Percentiles rank a stretch among this genome's conserved stretches.
phyloP scores from a whole-genome alignment of 2,888 invertebrate species.

The Eilema depressum region DNA sequence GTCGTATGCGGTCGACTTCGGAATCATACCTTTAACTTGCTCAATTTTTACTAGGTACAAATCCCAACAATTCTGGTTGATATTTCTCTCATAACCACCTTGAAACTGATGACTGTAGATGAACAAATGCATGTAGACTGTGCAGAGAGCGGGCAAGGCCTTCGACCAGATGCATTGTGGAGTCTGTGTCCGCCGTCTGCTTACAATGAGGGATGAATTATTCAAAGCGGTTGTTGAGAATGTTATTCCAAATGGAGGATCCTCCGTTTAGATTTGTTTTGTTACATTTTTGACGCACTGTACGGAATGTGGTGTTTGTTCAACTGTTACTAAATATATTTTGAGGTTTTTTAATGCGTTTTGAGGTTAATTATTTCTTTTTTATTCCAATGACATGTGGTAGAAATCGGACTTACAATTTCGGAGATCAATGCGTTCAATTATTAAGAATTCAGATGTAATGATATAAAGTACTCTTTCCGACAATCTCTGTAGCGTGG shows the following conservation, averaged over 20 bases:
- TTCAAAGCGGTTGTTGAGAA: slow-evolving; percentile 10
- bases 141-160: not conserved
- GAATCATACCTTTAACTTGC: too few species aligned
- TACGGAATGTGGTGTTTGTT: not conserved
- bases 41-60: too few species aligned
- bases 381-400: not conserved
- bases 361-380: not conserved
- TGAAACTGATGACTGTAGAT: not conserved
- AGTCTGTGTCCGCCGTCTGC: not conserved
- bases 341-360: not conserved
- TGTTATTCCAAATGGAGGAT: not conserved
- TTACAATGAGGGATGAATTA: slow-evolving; percentile 12
- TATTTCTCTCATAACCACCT: not conserved
- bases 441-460: not conserved
- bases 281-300: slow-evolving; percentile 2
- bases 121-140: not conserved
- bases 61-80: not conserved
- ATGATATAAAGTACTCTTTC: not conserved
- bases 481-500: too few species aligned
- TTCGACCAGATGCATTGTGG: not conserved
- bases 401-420: not conserved
- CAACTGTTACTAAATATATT: not conserved
- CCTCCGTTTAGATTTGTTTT: not conserved
- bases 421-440: not conserved
- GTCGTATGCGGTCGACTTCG: too few species aligned